These are phyloP conservation scores for Pristis pectinata DNA, from an alignment of 2,797 vertebrate genomes.

Conservation along the genomic window DNA sequence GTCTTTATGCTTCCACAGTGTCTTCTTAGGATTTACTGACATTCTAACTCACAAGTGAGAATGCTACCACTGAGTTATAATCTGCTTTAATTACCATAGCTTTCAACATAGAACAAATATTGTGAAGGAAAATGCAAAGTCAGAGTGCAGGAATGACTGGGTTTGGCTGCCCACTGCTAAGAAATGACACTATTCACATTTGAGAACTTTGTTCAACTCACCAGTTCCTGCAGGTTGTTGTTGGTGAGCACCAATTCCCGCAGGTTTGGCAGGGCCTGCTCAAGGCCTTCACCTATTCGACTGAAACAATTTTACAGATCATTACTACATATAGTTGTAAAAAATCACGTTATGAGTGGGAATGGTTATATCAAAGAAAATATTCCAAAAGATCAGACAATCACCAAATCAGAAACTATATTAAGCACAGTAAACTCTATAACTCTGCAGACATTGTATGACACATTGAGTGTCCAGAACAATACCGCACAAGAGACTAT, in stretches of 20 bases:
- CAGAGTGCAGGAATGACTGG: not conserved
- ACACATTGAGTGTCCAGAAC: too few species aligned
- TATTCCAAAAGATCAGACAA: too few species aligned
- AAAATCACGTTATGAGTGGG: too few species aligned
- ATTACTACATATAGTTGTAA: too few species aligned
- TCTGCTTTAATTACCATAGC: too few species aligned
- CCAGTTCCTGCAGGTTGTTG: conserved; percentile 92
- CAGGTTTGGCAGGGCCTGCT: conserved; percentile 74
- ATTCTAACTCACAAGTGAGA: not conserved
- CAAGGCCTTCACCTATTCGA: conserved; percentile 84
- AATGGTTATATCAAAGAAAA: too few species aligned
- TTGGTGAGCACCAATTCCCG: conserved; percentile 87
- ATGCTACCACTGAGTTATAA: not conserved
- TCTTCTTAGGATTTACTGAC: not conserved
- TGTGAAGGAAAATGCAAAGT: not conserved
- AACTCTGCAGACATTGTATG: too few species aligned
- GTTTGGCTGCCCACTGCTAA: not conserved
- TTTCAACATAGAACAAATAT: not conserved
- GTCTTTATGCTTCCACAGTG: not conserved
- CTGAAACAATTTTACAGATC: conserved; percentile 51
- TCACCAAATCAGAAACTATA: too few species aligned
- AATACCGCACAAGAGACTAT: too few species aligned
- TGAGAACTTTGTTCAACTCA: conserved; percentile 53
- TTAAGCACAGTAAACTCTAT: too few species aligned
- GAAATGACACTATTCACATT: not conserved